These are phyloP conservation scores for Scaptodrosophila lebanonensis DNA, from an alignment of 1,140 invertebrate species.

Conservation along the genomic window DNA sequence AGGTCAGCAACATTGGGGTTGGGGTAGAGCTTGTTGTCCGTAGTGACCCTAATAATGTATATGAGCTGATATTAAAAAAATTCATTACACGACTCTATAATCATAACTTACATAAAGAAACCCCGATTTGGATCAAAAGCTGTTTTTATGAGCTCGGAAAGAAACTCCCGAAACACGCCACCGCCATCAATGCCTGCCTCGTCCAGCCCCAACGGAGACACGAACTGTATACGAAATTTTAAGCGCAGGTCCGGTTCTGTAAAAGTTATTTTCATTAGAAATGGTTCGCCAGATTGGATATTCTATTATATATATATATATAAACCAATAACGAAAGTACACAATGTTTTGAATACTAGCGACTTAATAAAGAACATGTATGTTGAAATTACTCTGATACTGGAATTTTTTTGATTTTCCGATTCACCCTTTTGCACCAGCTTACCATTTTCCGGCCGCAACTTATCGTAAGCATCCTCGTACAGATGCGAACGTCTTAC, in stretches of 20 bases:
- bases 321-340: no score
- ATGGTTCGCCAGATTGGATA: no score
- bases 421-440: no score
- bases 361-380: not conserved
- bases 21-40: conserved; percentile 95
- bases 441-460: conserved; percentile 92
- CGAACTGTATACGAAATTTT: conserved; percentile 91
- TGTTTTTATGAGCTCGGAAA: conserved; percentile 93
- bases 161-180: conserved; percentile 94
- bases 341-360: no score
- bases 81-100: not conserved
- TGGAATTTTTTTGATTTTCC: no score
- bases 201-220: conserved; percentile 92
- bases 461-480: conserved; percentile 97
- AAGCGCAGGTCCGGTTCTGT: conserved; percentile 91
- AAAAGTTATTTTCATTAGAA: conserved; percentile 12
- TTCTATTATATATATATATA: no score
- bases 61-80: not conserved
- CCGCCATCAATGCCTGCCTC: conserved; percentile 97
- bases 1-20: conserved; percentile 93
- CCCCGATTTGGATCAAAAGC: conserved; percentile 98
- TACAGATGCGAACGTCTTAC: conserved; percentile 95
- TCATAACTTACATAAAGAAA: conserved; percentile 83
- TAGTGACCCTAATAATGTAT: conserved; percentile 82
- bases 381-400: no score